A percentile compares a stretch with the other conserved stretches of the same genome.
These are phyloP conservation scores for Pseudomyrmex flavicornis DNA, from an alignment of 1,140 invertebrate genomes.

Conservation along the genomic window DNA sequence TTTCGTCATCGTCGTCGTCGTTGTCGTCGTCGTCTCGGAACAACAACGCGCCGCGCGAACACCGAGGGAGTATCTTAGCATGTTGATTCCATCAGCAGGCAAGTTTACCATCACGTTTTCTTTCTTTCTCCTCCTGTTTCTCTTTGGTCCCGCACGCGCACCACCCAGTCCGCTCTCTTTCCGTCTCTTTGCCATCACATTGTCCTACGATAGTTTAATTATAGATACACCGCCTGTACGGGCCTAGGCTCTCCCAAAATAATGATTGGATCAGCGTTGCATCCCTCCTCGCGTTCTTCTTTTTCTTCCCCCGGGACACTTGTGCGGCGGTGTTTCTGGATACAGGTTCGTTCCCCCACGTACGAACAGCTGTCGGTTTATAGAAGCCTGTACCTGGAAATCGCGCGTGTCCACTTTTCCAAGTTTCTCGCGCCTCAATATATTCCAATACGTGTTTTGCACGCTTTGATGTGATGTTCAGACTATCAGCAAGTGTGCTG, in stretches of 20 bases:
- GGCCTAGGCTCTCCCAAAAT: conserved; percentile 82
- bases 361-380: conserved; percentile 68
- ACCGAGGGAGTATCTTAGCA: conserved; percentile 41
- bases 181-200: conserved; percentile 69
- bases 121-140: background rate
- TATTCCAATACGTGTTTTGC: background rate
- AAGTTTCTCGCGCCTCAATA: background rate
- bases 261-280: conserved; percentile 81
- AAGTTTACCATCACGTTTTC: conserved; percentile 44
- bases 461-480: too few species aligned
- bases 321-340: conserved; percentile 63
- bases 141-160: background rate
- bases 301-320: conserved; percentile 69
- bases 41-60: conserved; percentile 1
- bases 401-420: background rate
- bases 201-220: conserved; percentile 82
- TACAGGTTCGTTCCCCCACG: conserved; percentile 31
- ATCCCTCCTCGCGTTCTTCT: conserved; percentile 64
- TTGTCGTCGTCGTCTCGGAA: background rate
- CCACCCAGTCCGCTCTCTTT: background rate
- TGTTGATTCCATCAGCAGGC: conserved; percentile 65
- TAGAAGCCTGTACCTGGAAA: conserved; percentile 6
- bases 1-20: background rate
- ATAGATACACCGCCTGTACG: conserved; percentile 76
- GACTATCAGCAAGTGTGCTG: too few species aligned